These are phyloP conservation scores for Toxostoma redivivum DNA, from an alignment of 2,113 vertebrate species.

Conservation along the genomic window DNA sequence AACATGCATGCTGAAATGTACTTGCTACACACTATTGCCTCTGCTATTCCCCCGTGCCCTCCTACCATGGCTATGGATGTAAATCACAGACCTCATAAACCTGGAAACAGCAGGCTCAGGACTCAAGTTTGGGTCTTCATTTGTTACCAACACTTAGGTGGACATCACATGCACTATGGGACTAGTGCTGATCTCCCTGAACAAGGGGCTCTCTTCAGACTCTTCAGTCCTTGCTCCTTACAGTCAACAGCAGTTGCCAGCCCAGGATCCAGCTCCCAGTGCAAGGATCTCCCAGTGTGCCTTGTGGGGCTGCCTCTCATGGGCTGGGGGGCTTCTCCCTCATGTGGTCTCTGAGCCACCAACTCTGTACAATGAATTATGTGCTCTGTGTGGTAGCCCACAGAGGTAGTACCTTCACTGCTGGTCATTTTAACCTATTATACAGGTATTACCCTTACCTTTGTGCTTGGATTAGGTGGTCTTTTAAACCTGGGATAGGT, in stretches of 20 bases:
- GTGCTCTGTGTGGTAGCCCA: not conserved
- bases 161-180: not conserved
- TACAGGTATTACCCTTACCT: not conserved
- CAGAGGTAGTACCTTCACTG: not conserved
- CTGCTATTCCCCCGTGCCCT: not conserved
- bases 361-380: not conserved
- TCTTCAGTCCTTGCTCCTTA: not conserved
- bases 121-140: not conserved
- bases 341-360: not conserved
- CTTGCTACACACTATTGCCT: not conserved
- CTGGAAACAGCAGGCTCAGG: not conserved
- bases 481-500: not conserved
- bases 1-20: not conserved
- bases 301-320: not conserved
- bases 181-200: not conserved
- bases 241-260: rapidly evolving
- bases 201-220: not conserved
- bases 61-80: not conserved
- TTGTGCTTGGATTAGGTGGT: not conserved
- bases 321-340: not conserved
- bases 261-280: not conserved
- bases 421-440: not conserved
- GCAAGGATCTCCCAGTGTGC: not conserved
- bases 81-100: not conserved
- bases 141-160: not conserved